Base-by-base conservation (phyloP, 2,797 vertebrate species). In the Myoxocephalus aenaeus region DNA sequence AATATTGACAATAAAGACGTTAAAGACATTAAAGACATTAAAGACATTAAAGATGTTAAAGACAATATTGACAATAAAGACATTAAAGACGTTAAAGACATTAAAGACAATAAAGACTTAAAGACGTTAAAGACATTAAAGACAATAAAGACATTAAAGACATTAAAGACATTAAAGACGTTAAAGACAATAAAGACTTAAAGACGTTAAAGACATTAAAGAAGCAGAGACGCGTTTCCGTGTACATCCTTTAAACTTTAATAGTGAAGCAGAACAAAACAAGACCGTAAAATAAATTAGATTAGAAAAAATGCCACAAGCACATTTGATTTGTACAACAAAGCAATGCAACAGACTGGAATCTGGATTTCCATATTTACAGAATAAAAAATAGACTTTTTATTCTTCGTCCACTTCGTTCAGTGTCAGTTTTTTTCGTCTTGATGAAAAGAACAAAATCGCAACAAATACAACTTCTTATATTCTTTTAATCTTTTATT, bases 211-310 rank as follows among this genome's bases (percentile, higher is more conserved):
- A 32, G 29, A 32, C 25, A 27, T 27, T 27, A 27, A 22, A 44
- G 38, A 46, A 66, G 6, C 25, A 72, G n/a, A 54, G 75, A 90
- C 51, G 59, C 58, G 6, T 42, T 70, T 75, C 29, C 34, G 92
- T 94, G 93, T 95, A 94, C 93, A 93, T 93, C 90, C 75, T 91
- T 94, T 91, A 90, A 93, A 90, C 92, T 95, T 96, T 96, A 96
- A 94, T 95, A 87, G 94, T 95, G 95, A 95, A 95, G 94, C 92
- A 87, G 90, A 91, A 77, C 22, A 59, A 73, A 83, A 90, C 95
- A 95, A 95, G 94, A 96, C 89, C 89, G 91, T 94, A 94, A 95
- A 97, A 97, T 97, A 97, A 97, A 97, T 97, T 96, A 96, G 93
- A 95, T 95, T 94, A 91, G 94, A 96, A 96, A 91, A 96, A 34